Base-by-base conservation (phyloP, 2,797 vertebrate genomes). In the Typhlichthys subterraneus region DNA sequence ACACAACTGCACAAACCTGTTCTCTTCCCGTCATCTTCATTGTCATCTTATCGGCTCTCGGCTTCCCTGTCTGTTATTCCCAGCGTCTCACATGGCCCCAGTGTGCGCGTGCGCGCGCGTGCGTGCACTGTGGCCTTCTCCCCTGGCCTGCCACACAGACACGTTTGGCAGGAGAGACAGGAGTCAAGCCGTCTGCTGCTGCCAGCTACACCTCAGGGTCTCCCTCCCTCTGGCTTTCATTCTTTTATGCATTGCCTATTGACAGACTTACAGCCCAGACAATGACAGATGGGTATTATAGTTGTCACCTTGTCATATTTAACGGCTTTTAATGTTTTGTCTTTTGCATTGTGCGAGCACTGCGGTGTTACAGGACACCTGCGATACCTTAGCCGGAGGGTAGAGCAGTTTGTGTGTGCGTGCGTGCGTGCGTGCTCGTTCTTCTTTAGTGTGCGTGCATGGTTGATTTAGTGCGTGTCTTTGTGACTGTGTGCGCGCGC, bases 141-240 rank as follows among this genome's bases (percentile, higher is more conserved):
- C 29, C 13, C 31, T 69, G 59, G 51, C 53, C 64, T 60, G 67
- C 83, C 61, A 45, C 58, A 14, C 60, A 72, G 79, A 75, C 76
- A 54, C 29, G 5, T 69, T 82, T 82, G 3, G 23, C 23, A 23
- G 59, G 72, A 78, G 74, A 82, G 63, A 79, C 82, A 78, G 77
- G 81, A 91, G 85, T 84, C 87, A 54, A 73, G 72, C 75, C 83
- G 87, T 89, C 87, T 87, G 15, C 80, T 87, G 17, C 80, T 71
- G 59, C 63, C 80, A 74, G 79, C 76, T 84, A 61, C 53, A 84
- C 89, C 90, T 85, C 75, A 5, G 86, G 89, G 72, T 74, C 54
- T 72, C 59, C 33, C 64, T 67, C 57, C 19, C 9, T 3, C 13
- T 5, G 51, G 50, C 57, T 60, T 70, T 59, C 58, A 51, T 74